phyloP scores from a whole-genome alignment of 2,113 vertebrate species.

The Lanius ludovicianus region DNA sequence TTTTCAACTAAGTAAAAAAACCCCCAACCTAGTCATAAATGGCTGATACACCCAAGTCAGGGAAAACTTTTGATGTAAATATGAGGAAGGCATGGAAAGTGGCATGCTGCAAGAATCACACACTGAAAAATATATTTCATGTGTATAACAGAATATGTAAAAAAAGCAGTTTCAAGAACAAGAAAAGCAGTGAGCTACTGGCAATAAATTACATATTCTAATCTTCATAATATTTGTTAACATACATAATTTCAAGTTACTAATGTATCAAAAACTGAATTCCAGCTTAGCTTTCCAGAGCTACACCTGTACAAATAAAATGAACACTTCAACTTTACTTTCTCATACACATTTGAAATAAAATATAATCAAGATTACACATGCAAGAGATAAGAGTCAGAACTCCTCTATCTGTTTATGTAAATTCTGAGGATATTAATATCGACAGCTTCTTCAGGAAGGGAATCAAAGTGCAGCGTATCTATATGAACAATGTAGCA shows the following conservation, averaged over 20 bases:
- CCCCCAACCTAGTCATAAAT: neutral
- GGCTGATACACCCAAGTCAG: neutral
- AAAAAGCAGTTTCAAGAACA: neutral
- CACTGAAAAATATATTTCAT: neutral
- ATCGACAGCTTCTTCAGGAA: neutral
- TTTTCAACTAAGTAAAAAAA: slow-evolving; percentile 27
- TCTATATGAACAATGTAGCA: neutral
- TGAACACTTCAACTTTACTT: neutral
- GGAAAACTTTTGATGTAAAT: neutral
- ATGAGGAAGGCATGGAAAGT: neutral
- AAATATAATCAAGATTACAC: neutral
- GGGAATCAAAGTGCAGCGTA: neutral
- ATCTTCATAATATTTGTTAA: neutral
- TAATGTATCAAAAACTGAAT: neutral
- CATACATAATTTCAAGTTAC: neutral
- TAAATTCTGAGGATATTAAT: neutral
- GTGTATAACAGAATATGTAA: neutral
- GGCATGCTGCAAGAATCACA: neutral
- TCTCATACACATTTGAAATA: neutral
- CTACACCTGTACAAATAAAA: neutral
- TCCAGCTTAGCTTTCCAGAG: neutral
- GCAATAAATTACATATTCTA: neutral
- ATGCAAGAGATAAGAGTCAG: neutral
- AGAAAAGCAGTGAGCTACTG: neutral
- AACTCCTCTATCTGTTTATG: neutral